These are phyloP conservation scores for Malurus cyaneus DNA, from an alignment of 2,113 vertebrate genomes.

Conservation along the genomic window DNA sequence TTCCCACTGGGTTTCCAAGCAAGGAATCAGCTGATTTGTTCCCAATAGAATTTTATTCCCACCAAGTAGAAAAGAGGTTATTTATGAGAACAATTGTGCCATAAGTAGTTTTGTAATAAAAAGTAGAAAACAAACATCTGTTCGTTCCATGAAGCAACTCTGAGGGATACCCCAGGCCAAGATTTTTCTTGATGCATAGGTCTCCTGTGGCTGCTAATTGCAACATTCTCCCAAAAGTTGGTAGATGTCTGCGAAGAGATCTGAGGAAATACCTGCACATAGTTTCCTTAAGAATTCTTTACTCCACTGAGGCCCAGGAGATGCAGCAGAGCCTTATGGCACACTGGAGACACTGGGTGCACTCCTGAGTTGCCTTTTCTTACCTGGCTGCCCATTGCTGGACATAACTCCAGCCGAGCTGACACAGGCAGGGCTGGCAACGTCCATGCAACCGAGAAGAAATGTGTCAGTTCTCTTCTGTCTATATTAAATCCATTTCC, in stretches of 20 bases:
- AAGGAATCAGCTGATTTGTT: background rate
- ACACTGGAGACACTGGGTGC: background rate
- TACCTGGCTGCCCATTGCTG: background rate
- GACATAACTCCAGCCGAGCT: background rate
- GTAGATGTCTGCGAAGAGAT: background rate
- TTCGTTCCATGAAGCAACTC: background rate
- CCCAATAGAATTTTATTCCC: background rate
- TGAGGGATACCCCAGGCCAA: background rate
- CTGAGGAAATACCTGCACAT: background rate
- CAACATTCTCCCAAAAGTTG: background rate
- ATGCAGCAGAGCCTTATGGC: rapidly evolving
- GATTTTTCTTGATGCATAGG: background rate
- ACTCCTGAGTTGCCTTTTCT: background rate
- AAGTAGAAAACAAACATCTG: background rate
- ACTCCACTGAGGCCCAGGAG: background rate
- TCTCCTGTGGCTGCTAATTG: background rate
- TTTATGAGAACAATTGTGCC: background rate
- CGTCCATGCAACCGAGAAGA: background rate
- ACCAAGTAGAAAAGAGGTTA: background rate
- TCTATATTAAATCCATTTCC: background rate
- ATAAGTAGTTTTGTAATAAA: background rate
- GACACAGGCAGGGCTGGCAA: background rate
- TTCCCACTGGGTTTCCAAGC: background rate
- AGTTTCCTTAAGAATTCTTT: background rate
- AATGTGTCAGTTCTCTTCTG: background rate